Evolutionary conservation across 2,888 invertebrate genomes (phyloP).

Genomic region (Calliopum simillimum): DNA sequence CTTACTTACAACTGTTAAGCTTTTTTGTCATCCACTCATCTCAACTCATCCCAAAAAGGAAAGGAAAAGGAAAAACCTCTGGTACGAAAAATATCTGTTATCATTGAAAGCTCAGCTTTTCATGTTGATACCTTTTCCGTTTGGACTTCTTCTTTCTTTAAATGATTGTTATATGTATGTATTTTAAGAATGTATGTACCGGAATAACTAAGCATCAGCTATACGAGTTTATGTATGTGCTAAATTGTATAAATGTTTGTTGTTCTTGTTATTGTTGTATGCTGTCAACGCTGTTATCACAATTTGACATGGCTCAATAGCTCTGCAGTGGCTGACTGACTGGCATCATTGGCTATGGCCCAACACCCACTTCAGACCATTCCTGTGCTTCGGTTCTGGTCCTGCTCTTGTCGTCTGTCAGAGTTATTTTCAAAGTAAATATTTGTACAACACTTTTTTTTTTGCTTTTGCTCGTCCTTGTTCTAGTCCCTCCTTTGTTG

Average conservation of each 20-base stretch:
- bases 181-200: no score
- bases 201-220: no score
- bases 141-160: constrained; percentile 2
- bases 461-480: not conserved
- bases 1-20: not conserved
- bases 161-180: not conserved
- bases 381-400: not conserved
- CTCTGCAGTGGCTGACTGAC: constrained; percentile 1
- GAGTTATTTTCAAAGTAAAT: constrained; percentile 22
- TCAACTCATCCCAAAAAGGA: no score
- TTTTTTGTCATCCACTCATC: not conserved
- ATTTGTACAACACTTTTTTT: constrained; percentile 18
- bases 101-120: not conserved
- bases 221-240: no score
- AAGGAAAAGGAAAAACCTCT: not conserved
- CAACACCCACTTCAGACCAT: not conserved
- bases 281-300: constrained; percentile 18
- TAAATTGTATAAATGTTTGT: not conserved
- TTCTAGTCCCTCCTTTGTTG: not conserved
- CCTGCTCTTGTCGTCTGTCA: not conserved
- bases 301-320: constrained; percentile 18
- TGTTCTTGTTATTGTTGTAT: not conserved
- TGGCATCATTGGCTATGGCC: no score
- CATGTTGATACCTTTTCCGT: not conserved
- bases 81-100: not conserved